A percentile compares a stretch with the other conserved stretches of the same genome.
These are phyloP conservation scores for Myxocyprinus asiaticus DNA, from an alignment of 2,113 vertebrate genomes.

Conservation along the genomic window DNA sequence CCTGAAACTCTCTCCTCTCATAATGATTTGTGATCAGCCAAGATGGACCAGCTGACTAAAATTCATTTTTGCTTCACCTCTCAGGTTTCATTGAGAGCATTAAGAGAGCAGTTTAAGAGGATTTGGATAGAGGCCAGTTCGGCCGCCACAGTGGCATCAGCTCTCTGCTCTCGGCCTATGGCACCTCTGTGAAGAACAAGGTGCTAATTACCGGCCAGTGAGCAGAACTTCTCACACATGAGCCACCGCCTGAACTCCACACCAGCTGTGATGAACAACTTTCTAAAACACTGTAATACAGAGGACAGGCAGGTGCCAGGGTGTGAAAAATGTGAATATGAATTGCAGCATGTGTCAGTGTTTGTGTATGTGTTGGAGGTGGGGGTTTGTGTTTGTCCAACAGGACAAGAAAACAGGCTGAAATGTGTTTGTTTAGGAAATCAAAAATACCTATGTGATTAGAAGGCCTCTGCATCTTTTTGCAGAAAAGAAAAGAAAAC, in stretches of 20 bases:
- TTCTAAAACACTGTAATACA: constrained; percentile 50
- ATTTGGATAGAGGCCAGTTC: constrained; percentile 47
- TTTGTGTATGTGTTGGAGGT: not conserved
- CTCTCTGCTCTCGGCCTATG: constrained; percentile 74
- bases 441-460: not conserved
- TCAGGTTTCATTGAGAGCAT: constrained; percentile 37
- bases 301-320: constrained; percentile 46
- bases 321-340: constrained; percentile 45
- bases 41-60: constrained; percentile 20
- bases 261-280: constrained; percentile 59
- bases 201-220: constrained; percentile 81
- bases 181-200: constrained; percentile 77
- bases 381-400: too few species aligned
- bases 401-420: too few species aligned
- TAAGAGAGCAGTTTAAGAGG: constrained; percentile 39
- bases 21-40: not conserved
- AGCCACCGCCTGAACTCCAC: constrained; percentile 65
- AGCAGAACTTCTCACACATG: constrained; percentile 72
- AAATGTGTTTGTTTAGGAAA: not conserved
- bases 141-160: constrained; percentile 55
- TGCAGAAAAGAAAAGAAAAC: too few species aligned
- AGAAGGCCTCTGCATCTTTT: too few species aligned
- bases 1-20: constrained; percentile 2
- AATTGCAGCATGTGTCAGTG: constrained; percentile 25
- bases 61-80: constrained; percentile 46